phyloP scores from a whole-genome alignment of 2,797 vertebrate species.

The Microcaecilia unicolor region DNA sequence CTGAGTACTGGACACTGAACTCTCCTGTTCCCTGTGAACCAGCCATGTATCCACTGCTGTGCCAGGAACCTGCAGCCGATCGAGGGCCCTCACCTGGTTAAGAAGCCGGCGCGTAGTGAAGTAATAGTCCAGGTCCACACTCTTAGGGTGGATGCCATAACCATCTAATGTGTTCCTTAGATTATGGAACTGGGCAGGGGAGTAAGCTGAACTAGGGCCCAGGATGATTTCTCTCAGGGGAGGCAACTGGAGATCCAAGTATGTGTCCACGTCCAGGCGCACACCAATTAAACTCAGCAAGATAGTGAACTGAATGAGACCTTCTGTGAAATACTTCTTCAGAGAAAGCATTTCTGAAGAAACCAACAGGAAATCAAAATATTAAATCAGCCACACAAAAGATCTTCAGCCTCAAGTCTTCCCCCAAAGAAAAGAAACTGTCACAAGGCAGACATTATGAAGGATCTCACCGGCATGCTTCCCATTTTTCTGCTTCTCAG shows the following conservation, averaged over 20 bases:
- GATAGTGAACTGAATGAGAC: conserved; percentile 99
- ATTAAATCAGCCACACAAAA: conserved; percentile 34
- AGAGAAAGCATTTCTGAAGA: conserved; percentile 95
- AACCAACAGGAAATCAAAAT: too few species aligned
- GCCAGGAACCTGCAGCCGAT: conserved; percentile 84
- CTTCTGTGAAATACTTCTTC: conserved; percentile 99
- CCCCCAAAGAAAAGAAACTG: background rate
- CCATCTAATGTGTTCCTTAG: conserved; percentile 92
- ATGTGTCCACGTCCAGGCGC: conserved; percentile 94
- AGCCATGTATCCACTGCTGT: conserved; percentile 89
- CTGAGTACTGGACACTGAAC: conserved; percentile 71
- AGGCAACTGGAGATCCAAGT: conserved; percentile 88
- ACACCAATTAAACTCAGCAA: conserved; percentile 95
- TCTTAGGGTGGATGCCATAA: conserved; percentile 96
- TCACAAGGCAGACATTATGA: too few species aligned
- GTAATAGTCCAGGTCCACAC: conserved; percentile 91
- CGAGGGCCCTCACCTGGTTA: conserved; percentile 89
- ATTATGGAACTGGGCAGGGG: conserved; percentile 96
- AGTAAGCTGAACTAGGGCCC: conserved; percentile 96
- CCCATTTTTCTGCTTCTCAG: too few species aligned
- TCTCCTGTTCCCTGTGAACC: conserved; percentile 88
- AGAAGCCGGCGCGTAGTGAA: conserved; percentile 83
- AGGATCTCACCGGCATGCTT: too few species aligned
- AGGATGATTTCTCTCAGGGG: conserved; percentile 95
- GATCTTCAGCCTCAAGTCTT: conserved; percentile 27